Base-by-base conservation (phyloP, 2,888 invertebrate genomes). In the Congeria kusceri region DNA sequence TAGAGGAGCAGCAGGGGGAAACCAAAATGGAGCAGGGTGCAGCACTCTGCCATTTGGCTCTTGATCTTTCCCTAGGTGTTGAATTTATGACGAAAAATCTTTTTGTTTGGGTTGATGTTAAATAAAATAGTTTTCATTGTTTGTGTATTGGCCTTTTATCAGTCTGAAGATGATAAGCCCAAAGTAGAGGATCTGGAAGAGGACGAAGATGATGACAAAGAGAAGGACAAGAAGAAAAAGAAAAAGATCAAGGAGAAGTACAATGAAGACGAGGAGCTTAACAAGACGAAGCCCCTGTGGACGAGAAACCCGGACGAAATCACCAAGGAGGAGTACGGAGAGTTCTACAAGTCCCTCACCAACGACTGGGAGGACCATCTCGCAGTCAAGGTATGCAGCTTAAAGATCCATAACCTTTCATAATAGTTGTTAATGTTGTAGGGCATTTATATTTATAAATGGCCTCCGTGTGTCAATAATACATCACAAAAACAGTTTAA, bases 311-410 rank as follows among this genome's bases (percentile, higher is more conserved):
- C 98, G 73, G 98, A 98, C 94, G 98, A 99, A 91, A 98, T 99
- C 92, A 97, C 96, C 47, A 97, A 97, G 93, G 98, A 98, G 90
- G 98, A 99, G 94, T 99, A 99, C 90, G 98, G 98, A 84, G 98
- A 99, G 95, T 99, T 99, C 95, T 99, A 99, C 96, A 99, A 99
- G 94, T 98, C 98, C 0, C 95, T 99, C 71, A 98, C 98, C 87
- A 99, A 99, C 88, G 99, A 99, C 93, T 99, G 98, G 98, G 98
- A 99, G 93, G 98, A 99, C 91, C 98, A 98, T 94, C 94, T 98
- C 23, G 98, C 98, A 61, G 98, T 98, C 0, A 98, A 98, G 93
- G 91, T 92, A 86, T 1, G 20, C n/a, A n/a, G n/a, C n/a, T n/a
- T n/a, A n/a, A n/a, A n/a, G n/a, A n/a, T n/a, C n/a, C n/a, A n/a